phyloP scores from a whole-genome alignment of 1,140 invertebrate genomes.

The Brachionus rotundiformis region DNA sequence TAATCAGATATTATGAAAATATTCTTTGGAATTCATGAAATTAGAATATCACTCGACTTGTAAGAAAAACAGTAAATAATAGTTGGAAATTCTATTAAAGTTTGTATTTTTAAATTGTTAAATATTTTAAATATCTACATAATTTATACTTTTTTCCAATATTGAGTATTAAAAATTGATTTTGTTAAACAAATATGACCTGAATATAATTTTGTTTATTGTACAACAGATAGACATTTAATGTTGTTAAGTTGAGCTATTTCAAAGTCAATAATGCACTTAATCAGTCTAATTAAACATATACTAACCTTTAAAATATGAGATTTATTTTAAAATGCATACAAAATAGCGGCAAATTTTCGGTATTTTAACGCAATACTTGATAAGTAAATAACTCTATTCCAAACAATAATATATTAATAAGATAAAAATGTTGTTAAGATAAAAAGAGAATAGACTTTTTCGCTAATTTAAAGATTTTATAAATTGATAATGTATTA shows the following conservation, averaged over 20 bases:
- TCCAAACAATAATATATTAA: neutral
- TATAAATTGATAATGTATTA: no score
- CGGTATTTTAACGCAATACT: neutral
- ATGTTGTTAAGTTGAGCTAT: neutral
- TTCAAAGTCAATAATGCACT: neutral
- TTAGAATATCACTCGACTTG: neutral
- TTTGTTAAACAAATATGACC: neutral
- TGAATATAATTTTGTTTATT: neutral
- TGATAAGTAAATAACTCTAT: neutral
- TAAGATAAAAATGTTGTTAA: no score
- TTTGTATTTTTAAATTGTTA: neutral
- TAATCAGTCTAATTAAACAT: neutral
- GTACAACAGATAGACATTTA: neutral
- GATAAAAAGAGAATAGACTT: neutral
- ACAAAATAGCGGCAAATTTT: neutral
- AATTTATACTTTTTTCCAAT: no score
- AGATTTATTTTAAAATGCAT: neutral
- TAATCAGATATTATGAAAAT: no score
- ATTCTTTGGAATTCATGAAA: no score
- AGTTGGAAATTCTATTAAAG: neutral
- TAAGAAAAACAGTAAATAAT: neutral
- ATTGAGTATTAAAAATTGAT: neutral
- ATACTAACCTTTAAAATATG: neutral
- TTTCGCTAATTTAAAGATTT: neutral
- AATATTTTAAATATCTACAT: neutral